Evolutionary conservation across 2,888 invertebrate genomes (phyloP), one percentile per base, ranked within the genome.

Genomic region (Sarcophaga subvicina): DNA sequence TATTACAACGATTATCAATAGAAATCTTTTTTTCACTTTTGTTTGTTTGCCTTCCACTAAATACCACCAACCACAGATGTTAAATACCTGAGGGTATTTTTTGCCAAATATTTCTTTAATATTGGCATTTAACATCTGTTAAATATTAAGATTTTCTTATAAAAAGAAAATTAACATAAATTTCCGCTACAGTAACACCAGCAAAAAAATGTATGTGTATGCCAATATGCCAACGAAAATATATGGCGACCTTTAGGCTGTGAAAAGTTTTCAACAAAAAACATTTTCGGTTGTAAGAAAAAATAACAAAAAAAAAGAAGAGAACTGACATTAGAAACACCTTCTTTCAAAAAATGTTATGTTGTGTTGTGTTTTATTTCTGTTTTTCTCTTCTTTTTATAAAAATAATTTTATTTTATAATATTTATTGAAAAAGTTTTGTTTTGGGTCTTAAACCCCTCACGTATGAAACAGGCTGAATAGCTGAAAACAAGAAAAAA

Each of bases 351-450:
- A 54, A 49, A 49, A 14, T 17, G 0, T 54, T 54, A 17, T 54
- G 17, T 14, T 14, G 17, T 12, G 12, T 54, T 54, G 12, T 54
- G 17, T 54, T 17, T 54, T 54, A 14, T 54, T 54, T 54, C 4
- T 54, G 5, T 54, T 12, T 54, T 12, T 54, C 27, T 60, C n/a
- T 78, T 6, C 67, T 79, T 73, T 60, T 70, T 81, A 81, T 67
- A 87, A 54, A 17, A 54, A 54, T 54, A 54, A 54, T 54, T 54
- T 54, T 54, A 84, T 83, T 80, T 87, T 60, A 76, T 82, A 76
- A 80, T 76, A 84, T 84, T 84, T 87, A 84, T 84, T 87, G 84
- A 81, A 87, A 87, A 87, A 84, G 83, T 83, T 87, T 84, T 75
- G 37, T 76, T 66, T n/a, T 59, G 37, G 27, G 54, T 54, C 66